Percentiles rank a stretch among this genome's conserved stretches.
Conservation (phyloP, 2,113 vertebrate species). For the Hylia prasina region DNA sequence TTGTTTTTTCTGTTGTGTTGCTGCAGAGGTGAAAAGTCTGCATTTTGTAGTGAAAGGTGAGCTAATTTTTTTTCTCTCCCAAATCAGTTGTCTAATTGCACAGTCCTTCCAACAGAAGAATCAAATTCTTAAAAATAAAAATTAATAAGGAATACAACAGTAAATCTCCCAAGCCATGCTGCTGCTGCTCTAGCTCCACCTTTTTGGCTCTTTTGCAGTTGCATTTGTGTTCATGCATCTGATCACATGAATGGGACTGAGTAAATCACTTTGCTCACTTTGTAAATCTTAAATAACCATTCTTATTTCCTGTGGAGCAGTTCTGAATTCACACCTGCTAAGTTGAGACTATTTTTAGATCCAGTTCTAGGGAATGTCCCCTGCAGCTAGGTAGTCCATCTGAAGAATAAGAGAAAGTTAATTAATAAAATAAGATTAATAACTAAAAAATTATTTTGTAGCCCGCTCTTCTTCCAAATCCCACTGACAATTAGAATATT, state of each 20-base stretch:
- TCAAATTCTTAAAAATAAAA: not conserved
- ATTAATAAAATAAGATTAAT: not conserved
- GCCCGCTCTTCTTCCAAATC: not conserved
- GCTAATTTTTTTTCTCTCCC: not conserved
- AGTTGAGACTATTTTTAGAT: not conserved
- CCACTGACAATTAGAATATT: not conserved
- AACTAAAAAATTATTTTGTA: not conserved
- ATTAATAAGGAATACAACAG: not conserved
- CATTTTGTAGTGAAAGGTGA: not conserved
- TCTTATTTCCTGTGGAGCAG: not conserved
- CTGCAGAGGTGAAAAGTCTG: not conserved
- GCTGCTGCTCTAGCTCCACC: not conserved
- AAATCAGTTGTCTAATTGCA: not conserved
- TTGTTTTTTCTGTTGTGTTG: not conserved
- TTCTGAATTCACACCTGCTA: not conserved
- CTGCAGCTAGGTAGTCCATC: not conserved
- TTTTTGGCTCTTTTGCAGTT: not conserved
- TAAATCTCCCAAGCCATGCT: not conserved
- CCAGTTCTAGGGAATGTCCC: not conserved
- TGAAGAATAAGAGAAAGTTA: not conserved
- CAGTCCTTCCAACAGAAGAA: fast-evolving
- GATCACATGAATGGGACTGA: not conserved
- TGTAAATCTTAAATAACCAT: not conserved
- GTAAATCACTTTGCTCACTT: not conserved
- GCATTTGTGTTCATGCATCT: not conserved